Evolutionary conservation across 2,113 vertebrate species (phyloP).

Genomic region (Anguilla rostrata): DNA sequence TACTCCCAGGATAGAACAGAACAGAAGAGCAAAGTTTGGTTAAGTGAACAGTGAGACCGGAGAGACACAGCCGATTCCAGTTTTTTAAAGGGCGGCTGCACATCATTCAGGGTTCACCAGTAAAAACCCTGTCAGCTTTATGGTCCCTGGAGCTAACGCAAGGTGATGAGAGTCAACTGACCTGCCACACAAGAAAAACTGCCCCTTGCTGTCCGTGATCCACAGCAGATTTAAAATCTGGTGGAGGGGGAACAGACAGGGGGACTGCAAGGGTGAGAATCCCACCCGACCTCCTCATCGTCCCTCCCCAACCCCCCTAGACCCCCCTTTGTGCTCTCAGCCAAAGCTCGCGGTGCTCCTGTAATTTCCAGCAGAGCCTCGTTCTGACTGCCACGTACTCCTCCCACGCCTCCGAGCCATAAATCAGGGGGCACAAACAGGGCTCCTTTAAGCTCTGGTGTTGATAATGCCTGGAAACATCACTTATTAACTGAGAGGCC

Average conservation of each 20-base stretch:
- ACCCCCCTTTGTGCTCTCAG: not conserved
- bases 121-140: slow-evolving; percentile 11
- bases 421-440: slow-evolving; percentile 36
- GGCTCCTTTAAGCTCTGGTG: not conserved
- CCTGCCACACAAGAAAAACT: not conserved
- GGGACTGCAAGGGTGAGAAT: not conserved
- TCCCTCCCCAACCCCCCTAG: not conserved
- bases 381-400: slow-evolving; percentile 4
- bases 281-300: not conserved
- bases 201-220: not conserved
- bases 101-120: not conserved
- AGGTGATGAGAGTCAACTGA: slow-evolving; percentile 17
- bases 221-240: not conserved
- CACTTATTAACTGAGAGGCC: not conserved
- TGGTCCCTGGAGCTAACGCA: not conserved
- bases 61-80: not conserved
- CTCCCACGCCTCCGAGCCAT: slow-evolving; percentile 25
- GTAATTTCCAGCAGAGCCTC: slow-evolving; percentile 29
- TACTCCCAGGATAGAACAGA: not conserved
- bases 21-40: no score
- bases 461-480: not conserved
- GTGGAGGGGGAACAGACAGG: not conserved
- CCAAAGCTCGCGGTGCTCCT: not conserved
- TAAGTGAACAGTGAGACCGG: not conserved
- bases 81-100: slow-evolving; percentile 11